phyloP scores from a whole-genome alignment of 2,888 invertebrate species.

The Esperia sulphurella region DNA sequence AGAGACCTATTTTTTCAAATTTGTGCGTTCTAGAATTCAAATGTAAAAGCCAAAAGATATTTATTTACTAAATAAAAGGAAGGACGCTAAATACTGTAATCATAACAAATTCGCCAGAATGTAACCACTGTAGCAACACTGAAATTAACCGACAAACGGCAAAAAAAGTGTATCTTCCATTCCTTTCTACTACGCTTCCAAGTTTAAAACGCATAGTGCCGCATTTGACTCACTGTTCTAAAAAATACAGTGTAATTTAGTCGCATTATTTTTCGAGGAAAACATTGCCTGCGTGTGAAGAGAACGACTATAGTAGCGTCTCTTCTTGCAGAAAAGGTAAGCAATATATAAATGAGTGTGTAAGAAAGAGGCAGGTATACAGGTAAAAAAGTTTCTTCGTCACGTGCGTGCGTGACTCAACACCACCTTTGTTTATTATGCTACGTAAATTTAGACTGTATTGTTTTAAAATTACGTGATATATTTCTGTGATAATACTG shows the following conservation, averaged over 20 bases:
- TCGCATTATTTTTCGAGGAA: slow-evolving; percentile 38
- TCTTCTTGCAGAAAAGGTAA: slow-evolving; percentile 18
- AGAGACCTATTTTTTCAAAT: no score
- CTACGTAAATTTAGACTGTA: slow-evolving; percentile 23
- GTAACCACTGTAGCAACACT: neutral
- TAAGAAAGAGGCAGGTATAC: slow-evolving; percentile 33
- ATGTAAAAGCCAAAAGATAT: no score
- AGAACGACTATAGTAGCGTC: slow-evolving; percentile 28
- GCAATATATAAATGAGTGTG: slow-evolving; percentile 5
- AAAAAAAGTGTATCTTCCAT: slow-evolving; percentile 39
- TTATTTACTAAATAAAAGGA: no score
- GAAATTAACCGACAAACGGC: slow-evolving; percentile 31
- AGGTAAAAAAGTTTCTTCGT: slow-evolving; percentile 29
- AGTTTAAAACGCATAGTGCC: slow-evolving; percentile 35
- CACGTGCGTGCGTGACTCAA: slow-evolving; percentile 50
- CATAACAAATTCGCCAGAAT: no score
- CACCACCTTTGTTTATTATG: slow-evolving; percentile 13
- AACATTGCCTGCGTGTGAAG: slow-evolving; percentile 39
- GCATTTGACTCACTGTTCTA: slow-evolving; percentile 17
- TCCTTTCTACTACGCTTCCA: slow-evolving; percentile 48
- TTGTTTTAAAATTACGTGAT: neutral
- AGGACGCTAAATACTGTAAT: no score
- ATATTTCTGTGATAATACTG: neutral
- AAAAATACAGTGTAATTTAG: slow-evolving; percentile 29
- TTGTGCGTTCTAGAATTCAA: no score